These are phyloP conservation scores for Sarcophaga bullata DNA, from an alignment of 1,140 invertebrate species.

Conservation along the genomic window DNA sequence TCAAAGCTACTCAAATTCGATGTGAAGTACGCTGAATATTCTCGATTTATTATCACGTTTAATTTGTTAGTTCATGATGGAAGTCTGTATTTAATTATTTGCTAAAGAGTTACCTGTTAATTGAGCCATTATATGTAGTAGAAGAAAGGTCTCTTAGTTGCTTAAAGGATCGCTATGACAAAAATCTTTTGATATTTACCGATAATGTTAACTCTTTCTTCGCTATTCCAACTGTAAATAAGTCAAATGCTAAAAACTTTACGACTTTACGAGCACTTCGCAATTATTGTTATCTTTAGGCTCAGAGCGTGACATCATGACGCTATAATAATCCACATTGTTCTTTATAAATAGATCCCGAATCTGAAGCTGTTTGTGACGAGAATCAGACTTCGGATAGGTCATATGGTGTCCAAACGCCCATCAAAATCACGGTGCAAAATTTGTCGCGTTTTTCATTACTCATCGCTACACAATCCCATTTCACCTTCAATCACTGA, in stretches of 20 bases:
- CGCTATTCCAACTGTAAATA: not conserved
- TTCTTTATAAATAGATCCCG: too few relatives aligned
- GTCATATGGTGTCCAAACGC: not conserved
- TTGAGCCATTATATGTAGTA: not conserved
- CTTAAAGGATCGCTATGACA: too few relatives aligned
- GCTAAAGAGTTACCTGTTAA: not conserved
- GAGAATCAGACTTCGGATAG: not conserved
- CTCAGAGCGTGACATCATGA: too few relatives aligned
- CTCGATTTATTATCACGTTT: not conserved
- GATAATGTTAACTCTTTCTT: constrained; percentile 10
- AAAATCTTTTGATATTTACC: not conserved
- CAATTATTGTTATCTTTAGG: too few relatives aligned
- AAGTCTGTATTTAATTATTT: constrained; percentile 19
- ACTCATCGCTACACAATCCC: not conserved
- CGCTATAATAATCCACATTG: too few relatives aligned
- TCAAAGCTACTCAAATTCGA: constrained; percentile 27
- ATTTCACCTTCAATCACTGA: too few relatives aligned
- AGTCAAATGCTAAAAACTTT: too few relatives aligned
- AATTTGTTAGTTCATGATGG: constrained; percentile 9
- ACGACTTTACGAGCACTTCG: not conserved
- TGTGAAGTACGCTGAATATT: constrained; percentile 31
- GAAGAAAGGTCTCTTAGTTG: too few relatives aligned
- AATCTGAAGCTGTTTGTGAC: too few relatives aligned
- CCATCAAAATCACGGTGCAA: not conserved
- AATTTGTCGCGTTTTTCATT: not conserved